Evolutionary conservation across 92 coral and sea anemone species (phyloP), one percentile per base, ranked within the genome.

Genomic region (Palythoa grandis): DNA sequence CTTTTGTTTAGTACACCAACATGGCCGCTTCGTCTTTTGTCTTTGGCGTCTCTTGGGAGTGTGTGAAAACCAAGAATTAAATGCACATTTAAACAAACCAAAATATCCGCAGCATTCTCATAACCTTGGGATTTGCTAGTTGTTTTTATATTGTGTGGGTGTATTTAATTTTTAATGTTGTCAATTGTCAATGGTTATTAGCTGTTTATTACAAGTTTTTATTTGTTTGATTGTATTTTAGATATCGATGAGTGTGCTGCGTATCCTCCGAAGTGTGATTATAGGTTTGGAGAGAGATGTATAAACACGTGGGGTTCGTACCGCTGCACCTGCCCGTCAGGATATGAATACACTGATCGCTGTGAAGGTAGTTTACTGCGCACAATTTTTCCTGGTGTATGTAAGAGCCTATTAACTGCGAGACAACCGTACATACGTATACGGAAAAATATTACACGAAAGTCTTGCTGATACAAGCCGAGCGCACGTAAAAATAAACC

Each of bases 251-350:
- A 74, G 25, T 74, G 78, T 48, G 20, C 16, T 25, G 43, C 48
- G 23, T 15, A 2, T 43, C 78, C 78, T 11, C 57, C 25, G 29
- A 74, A 47, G 43, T 74, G 78, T 15, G 40, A 74, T 43, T 43
- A 43, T 43, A 43, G 50, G 58, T 47, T 19, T 74, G 78, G 78
- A 1, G 78, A 74, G 78, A 47, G 61, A 23, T 74, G 78, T 40
- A 12, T 74, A 0, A 74, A 74, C 38, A 74, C 56, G 23, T 20
- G 13, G 17, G 78, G 78, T 2, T 74, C 78, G 29, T 74, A 74
- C 14, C 54, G 14, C 54, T 74, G 78, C 20, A 17, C 29, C 17
- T 74, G 78, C 20, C 78, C 78, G 12, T 22, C 57, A 43, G 78
- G 78, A 14, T 74, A n/a, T 58, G 66, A 58, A 14, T 14, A 25